Evolutionary conservation across 1,140 invertebrate genomes (phyloP).

Genomic region (Drosophila biarmipes): DNA sequence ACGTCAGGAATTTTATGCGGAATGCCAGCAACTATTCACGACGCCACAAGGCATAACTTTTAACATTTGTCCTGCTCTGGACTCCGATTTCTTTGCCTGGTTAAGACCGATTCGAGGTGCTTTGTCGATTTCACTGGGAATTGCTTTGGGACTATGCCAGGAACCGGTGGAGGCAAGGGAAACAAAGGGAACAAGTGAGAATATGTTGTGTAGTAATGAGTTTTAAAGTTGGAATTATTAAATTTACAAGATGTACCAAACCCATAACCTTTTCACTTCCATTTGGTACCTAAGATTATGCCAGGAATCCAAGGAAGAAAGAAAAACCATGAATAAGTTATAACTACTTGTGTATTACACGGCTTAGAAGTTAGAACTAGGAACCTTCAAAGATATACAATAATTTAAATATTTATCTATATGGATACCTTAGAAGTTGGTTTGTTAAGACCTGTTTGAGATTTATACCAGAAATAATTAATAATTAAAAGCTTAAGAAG

Average conservation of each 20-base stretch:
- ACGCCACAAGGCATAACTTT: conserved; percentile 38
- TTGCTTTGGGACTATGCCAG: background rate
- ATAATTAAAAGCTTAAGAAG: no score
- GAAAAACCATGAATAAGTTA: no score
- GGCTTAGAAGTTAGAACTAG: no score
- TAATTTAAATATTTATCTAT: no score
- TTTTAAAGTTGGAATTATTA: background rate
- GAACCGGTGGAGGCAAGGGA: background rate
- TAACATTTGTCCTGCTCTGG: conserved; percentile 31
- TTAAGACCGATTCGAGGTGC: conserved; percentile 13
- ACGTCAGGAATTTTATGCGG: conserved; percentile 58
- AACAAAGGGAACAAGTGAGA: background rate
- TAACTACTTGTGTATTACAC: no score
- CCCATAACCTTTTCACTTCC: no score
- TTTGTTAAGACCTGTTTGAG: no score
- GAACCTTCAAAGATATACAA: no score
- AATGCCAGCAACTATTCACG: conserved; percentile 51
- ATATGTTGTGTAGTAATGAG: background rate
- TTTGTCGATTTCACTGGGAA: conserved; percentile 1
- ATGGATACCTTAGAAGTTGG: no score
- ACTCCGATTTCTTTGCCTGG: conserved; percentile 10
- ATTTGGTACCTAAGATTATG: no score
- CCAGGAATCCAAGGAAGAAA: no score
- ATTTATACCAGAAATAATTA: no score
- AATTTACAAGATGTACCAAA: background rate